Percentiles rank a stretch among this genome's conserved stretches.
These are phyloP conservation scores for Sinocyclocheilus anshuiensis DNA, from an alignment of 2,113 vertebrate genomes.

Conservation along the genomic window DNA sequence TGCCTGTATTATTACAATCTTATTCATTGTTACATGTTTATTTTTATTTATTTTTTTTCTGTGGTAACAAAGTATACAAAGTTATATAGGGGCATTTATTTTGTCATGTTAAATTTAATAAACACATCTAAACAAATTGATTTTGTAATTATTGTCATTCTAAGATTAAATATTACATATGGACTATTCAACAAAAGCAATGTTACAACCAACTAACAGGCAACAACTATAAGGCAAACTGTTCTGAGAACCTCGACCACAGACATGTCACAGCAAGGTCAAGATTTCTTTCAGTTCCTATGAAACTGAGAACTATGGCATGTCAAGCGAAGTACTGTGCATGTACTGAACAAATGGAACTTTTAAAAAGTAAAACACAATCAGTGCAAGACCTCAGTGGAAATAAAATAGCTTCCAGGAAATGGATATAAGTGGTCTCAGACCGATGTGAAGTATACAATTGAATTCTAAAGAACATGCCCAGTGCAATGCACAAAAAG, in stretches of 20 bases:
- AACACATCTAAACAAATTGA: not conserved
- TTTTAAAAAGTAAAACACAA: not conserved
- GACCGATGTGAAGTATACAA: not conserved
- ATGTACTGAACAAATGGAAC: not conserved
- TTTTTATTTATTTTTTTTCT: not conserved
- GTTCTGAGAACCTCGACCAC: not conserved
- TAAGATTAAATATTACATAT: not conserved
- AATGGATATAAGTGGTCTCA: not conserved
- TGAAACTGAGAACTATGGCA: not conserved
- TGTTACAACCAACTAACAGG: not conserved
- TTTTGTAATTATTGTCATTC: not conserved
- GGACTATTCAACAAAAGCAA: not conserved
- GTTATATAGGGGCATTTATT: not conserved
- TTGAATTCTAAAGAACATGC: not conserved
- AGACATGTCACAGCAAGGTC: not conserved
- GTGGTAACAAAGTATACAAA: not conserved
- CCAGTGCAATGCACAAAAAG: not conserved
- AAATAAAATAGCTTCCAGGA: not conserved
- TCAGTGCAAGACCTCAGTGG: not conserved
- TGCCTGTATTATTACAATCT: not conserved
- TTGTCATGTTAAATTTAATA: not conserved
- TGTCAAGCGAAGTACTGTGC: not conserved
- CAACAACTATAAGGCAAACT: not conserved
- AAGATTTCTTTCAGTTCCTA: slow-evolving; percentile 22
- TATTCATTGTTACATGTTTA: not conserved